Conservation (phyloP, 2,797 vertebrate species). For the Chelon labrosus region DNA sequence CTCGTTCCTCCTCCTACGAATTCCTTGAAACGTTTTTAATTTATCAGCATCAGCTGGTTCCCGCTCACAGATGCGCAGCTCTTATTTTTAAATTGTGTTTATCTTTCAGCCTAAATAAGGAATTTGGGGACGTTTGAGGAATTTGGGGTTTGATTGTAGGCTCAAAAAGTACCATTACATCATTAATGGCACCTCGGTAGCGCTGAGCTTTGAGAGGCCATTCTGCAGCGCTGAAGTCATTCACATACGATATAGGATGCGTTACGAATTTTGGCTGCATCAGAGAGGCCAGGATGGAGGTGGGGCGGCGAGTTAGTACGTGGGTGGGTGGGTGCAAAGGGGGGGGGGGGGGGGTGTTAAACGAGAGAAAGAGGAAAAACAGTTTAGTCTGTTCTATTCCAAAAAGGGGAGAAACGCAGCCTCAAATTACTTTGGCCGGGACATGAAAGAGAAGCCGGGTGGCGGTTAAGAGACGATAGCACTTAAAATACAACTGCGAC, state of each 20-base stretch:
- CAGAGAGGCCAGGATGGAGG: conserved; percentile 52
- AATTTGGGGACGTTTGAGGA: neutral
- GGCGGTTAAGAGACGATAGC: conserved; percentile 86
- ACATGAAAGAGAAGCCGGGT: conserved; percentile 83
- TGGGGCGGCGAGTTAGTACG: conserved; percentile 18
- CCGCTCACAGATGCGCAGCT: neutral
- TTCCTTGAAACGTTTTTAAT: too few relatives aligned
- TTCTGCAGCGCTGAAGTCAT: conserved; percentile 32
- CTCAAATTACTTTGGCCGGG: conserved; percentile 86
- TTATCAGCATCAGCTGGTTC: neutral
- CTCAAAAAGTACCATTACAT: too few relatives aligned
- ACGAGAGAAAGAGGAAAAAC: conserved; percentile 79
- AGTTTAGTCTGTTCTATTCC: conserved; percentile 86
- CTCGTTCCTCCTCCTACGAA: too few relatives aligned
- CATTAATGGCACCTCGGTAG: neutral
- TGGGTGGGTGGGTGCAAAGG: conserved; percentile 19
- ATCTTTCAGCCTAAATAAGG: neutral
- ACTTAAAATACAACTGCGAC: conserved; percentile 87
- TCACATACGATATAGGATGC: conserved; percentile 34
- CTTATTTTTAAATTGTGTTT: neutral
- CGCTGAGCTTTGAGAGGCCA: neutral
- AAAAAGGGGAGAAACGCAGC: conserved; percentile 82
- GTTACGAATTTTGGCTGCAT: conserved; percentile 57
- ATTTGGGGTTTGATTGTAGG: neutral
- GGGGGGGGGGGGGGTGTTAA: conserved; percentile 62